A percentile compares a stretch with the other conserved stretches of the same genome.
Evolutionary conservation across 2,113 vertebrate genomes (phyloP).

Genomic region (Ardeotis arabs): DNA sequence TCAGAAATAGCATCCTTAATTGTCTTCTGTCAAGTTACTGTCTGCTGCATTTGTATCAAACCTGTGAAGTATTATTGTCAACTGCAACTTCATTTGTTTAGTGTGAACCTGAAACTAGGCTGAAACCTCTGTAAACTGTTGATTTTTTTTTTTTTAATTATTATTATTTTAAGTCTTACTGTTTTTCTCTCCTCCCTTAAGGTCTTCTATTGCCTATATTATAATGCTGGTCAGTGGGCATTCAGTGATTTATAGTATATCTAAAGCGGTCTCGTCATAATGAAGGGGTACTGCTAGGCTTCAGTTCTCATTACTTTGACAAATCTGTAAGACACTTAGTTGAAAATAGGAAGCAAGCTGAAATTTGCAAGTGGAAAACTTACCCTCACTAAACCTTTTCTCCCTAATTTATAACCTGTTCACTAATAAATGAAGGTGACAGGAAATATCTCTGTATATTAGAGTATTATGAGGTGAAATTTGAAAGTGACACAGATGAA

Average conservation of each 20-base stretch:
- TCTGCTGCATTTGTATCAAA: not conserved
- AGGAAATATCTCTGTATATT: slow-evolving; percentile 57
- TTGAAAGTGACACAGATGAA: slow-evolving; percentile 63
- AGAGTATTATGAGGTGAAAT: not conserved
- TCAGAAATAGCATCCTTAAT: not conserved
- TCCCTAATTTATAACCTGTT: slow-evolving; percentile 16
- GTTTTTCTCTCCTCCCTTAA: not conserved
- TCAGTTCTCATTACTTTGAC: not conserved
- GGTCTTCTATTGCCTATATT: not conserved
- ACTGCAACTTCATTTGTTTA: not conserved
- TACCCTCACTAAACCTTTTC: slow-evolving; percentile 15
- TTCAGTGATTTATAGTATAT: not conserved
- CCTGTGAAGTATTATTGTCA: not conserved
- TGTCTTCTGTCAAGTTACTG: not conserved
- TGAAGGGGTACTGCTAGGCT: not conserved
- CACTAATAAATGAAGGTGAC: slow-evolving; percentile 41
- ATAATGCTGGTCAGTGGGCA: not conserved
- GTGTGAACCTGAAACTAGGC: not conserved
- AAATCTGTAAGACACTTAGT: not conserved
- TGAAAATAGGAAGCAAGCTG: slow-evolving; percentile 25
- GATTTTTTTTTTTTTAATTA: not conserved
- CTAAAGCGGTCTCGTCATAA: not conserved
- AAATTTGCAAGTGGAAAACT: slow-evolving; percentile 18
- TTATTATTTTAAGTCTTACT: not conserved
- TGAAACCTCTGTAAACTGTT: not conserved